These are phyloP conservation scores for Pelodytes ibericus DNA, from an alignment of 2,797 vertebrate species.

Conservation along the genomic window DNA sequence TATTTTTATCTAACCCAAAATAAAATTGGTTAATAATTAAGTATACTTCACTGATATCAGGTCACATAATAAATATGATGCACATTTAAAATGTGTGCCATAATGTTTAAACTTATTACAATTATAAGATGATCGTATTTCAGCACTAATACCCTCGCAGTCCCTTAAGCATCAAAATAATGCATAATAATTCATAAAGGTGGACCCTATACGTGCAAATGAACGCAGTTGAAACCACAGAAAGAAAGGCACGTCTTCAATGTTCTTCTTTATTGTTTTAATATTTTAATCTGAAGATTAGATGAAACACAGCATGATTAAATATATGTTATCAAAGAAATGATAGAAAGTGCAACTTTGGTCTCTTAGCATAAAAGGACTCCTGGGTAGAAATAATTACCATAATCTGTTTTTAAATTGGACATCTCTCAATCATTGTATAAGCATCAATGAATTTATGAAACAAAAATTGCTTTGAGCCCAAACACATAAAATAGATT, in stretches of 20 bases:
- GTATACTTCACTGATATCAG: too few species aligned
- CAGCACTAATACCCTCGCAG: too few species aligned
- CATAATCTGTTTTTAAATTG: conserved; percentile 54
- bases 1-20: too few species aligned
- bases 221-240: conserved; percentile 20
- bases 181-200: too few species aligned
- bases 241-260: conserved; percentile 34
- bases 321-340: conserved; percentile 56
- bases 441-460: conserved; percentile 45
- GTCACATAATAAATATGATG: too few species aligned
- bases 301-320: conserved; percentile 54
- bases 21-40: too few species aligned
- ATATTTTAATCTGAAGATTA: conserved; percentile 55
- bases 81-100: too few species aligned
- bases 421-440: conserved; percentile 55
- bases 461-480: conserved; percentile 51
- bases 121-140: too few species aligned
- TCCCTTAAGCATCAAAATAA: too few species aligned
- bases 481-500: conserved; percentile 45
- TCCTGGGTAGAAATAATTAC: conserved; percentile 53
- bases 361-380: conserved; percentile 53
- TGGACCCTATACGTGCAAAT: conserved; percentile 17
- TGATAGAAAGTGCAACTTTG: conserved; percentile 52
- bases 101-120: too few species aligned
- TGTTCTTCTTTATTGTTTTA: conserved; percentile 52